These are phyloP conservation scores for Papilio dardanus DNA, from an alignment of 1,140 invertebrate genomes.

Conservation along the genomic window DNA sequence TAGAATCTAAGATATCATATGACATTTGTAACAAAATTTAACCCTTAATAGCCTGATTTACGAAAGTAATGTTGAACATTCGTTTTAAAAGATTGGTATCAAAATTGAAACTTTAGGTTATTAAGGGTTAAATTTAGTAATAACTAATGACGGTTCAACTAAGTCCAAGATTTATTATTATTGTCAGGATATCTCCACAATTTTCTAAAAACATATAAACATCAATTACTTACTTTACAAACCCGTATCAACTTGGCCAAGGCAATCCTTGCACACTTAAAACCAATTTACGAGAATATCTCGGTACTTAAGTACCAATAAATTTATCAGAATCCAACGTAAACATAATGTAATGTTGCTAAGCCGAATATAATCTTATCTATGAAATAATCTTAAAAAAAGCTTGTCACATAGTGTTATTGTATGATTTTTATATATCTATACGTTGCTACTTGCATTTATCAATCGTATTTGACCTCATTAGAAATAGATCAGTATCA, in stretches of 20 bases:
- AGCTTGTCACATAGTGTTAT: background rate
- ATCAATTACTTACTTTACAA: constrained; percentile 21
- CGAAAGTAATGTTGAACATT: too few species aligned
- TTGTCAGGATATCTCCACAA: background rate
- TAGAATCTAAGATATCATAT: background rate
- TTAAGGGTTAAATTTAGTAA: background rate
- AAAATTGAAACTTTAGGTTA: too few species aligned
- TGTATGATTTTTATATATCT: constrained; percentile 12
- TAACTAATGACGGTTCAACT: background rate
- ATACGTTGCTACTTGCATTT: constrained; percentile 14
- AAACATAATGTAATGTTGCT: background rate
- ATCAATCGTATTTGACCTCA: constrained; percentile 29
- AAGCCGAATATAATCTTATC: constrained; percentile 18
- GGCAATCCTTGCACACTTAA: constrained; percentile 28
- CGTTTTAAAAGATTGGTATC: too few species aligned
- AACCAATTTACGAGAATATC: constrained; percentile 8
- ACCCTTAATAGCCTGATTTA: too few species aligned
- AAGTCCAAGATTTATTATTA: background rate
- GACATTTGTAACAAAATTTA: background rate
- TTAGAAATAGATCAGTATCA: background rate
- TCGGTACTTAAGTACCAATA: constrained; percentile 12
- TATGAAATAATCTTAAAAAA: background rate
- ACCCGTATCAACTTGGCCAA: constrained; percentile 37
- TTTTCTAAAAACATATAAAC: background rate
- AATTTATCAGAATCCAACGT: constrained; percentile 5